These are phyloP conservation scores for Stichopus chloronotus DNA, from an alignment of 35 echinoderm and acorn worm species.

Conservation along the genomic window DNA sequence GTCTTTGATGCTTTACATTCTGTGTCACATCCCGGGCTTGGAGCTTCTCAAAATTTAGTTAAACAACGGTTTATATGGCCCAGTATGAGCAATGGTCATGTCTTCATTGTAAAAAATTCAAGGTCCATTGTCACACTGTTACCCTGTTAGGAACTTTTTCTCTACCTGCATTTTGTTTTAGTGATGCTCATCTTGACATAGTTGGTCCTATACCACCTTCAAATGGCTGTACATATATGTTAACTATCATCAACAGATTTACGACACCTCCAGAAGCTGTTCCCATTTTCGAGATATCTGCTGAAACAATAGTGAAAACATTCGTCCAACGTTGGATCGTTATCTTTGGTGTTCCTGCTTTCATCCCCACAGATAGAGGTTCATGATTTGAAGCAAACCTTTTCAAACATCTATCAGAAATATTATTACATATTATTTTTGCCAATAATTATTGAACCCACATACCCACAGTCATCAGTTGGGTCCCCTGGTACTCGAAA, in stretches of 20 bases:
- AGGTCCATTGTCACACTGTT: background rate
- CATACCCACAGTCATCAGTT: too few species aligned
- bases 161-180: background rate
- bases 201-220: background rate
- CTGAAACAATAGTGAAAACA: background rate
- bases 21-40: slow-evolving; percentile 37
- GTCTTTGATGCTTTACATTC: slow-evolving; percentile 40
- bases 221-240: background rate
- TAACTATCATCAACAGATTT: background rate
- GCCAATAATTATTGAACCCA: too few species aligned
- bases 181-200: background rate
- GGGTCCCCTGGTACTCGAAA: too few species aligned
- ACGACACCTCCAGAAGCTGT: background rate
- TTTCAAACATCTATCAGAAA: slow-evolving; percentile 37
- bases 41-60: slow-evolving; percentile 32
- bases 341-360: slow-evolving; percentile 36
- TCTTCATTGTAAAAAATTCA: background rate
- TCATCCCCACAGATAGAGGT: slow-evolving; percentile 24
- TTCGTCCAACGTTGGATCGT: slow-evolving; percentile 21
- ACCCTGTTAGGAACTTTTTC: background rate
- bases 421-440: background rate
- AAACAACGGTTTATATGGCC: slow-evolving; percentile 3
- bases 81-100: background rate
- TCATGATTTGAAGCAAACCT: slow-evolving; percentile 15
- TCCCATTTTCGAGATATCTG: background rate